Percentiles rank a stretch among this genome's conserved stretches.
Evolutionary conservation across 2,888 invertebrate genomes (phyloP).

Genomic region (Uropetala carovei): DNA sequence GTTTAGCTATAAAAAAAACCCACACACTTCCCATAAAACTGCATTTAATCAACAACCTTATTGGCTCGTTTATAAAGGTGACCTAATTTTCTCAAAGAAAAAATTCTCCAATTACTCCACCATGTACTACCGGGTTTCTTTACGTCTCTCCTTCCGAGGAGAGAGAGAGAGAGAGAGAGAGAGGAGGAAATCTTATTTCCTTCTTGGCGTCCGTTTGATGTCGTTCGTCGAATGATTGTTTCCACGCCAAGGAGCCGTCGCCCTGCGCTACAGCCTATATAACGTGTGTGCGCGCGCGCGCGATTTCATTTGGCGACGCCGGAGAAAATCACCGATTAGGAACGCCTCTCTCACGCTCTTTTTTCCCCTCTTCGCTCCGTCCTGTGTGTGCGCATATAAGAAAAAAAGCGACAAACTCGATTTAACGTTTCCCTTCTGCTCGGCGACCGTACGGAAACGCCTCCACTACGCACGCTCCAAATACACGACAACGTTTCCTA

Average conservation of each 20-base stretch:
- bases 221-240: slow-evolving; percentile 3
- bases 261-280: background rate
- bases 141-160: background rate
- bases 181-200: slow-evolving; percentile 11
- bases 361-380: background rate
- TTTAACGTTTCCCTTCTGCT: slow-evolving; percentile 12
- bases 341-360: background rate
- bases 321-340: slow-evolving; percentile 27
- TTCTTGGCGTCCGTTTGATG: slow-evolving; percentile 5
- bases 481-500: background rate
- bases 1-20: background rate
- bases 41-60: background rate
- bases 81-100: background rate
- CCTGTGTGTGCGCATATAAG: background rate
- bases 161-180: too few species aligned
- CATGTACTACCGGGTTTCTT: background rate
- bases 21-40: background rate
- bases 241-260: slow-evolving; percentile 1
- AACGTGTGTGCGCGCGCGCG: background rate
- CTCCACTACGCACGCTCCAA: background rate
- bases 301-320: background rate
- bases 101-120: background rate
- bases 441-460: background rate
- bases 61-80: slow-evolving; percentile 21
- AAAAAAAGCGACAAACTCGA: background rate